Evolutionary conservation across 2,797 vertebrate species (phyloP).

Genomic region (Poecile montanus): DNA sequence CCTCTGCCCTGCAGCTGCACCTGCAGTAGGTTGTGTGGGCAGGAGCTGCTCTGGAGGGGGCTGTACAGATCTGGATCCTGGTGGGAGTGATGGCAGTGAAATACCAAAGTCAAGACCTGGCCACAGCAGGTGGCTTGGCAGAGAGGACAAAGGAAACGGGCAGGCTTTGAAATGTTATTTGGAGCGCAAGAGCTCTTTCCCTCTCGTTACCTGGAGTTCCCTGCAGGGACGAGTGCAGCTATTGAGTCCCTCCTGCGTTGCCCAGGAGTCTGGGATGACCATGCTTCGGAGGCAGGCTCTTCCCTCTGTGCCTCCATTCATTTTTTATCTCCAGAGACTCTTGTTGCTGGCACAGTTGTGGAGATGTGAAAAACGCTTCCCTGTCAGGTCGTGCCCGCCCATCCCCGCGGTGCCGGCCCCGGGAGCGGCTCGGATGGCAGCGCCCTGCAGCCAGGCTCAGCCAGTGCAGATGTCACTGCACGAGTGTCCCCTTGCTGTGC

Average conservation of each 20-base stretch:
- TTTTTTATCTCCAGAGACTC: not conserved
- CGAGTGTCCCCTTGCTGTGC: not conserved
- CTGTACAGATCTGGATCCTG: not conserved
- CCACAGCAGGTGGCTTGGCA: not conserved
- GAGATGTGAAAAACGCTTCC: not conserved
- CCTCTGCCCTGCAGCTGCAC: not conserved
- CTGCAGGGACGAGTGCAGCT: not conserved
- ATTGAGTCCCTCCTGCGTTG: not conserved
- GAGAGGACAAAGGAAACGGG: not conserved
- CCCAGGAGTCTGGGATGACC: not conserved
- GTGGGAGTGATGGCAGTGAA: not conserved
- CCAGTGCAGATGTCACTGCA: not conserved
- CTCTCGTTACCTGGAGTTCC: not conserved
- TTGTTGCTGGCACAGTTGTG: not conserved
- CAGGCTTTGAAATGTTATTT: not conserved
- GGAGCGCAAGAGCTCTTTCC: not conserved
- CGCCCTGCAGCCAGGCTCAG: not conserved
- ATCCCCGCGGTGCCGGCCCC: not conserved
- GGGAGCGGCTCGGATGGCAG: not conserved
- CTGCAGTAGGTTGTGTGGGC: not conserved
- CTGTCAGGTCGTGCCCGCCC: not conserved
- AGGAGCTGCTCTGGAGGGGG: not conserved
- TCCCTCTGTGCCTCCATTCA: not conserved
- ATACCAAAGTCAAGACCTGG: not conserved
- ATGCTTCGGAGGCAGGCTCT: not conserved